A percentile compares a stretch with the other conserved stretches of the same genome.
These are phyloP conservation scores for Prorops nasuta DNA, from an alignment of 1,140 invertebrate species.

Conservation along the genomic window DNA sequence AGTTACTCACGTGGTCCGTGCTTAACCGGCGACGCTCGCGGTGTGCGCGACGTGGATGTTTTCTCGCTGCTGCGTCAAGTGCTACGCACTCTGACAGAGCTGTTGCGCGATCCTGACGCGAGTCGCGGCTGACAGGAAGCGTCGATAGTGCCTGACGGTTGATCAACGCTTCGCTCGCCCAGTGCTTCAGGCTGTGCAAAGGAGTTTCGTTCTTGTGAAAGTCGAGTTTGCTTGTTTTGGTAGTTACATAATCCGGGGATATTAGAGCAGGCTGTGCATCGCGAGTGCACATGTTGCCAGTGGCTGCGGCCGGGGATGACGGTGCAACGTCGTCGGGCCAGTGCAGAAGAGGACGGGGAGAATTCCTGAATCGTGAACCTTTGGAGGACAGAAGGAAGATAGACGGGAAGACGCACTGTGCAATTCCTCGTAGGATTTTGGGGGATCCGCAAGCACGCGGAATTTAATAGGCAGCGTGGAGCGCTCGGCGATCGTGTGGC, in stretches of 20 bases:
- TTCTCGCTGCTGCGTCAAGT: constrained; percentile 5
- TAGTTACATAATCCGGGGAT: too few relatives aligned
- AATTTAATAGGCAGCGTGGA: constrained; percentile 52
- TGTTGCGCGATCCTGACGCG: constrained; percentile 5
- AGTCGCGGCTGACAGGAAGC: constrained; percentile 10
- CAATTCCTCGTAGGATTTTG: constrained; percentile 25
- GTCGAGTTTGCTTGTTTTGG: too few relatives aligned
- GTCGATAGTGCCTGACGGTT: too few relatives aligned
- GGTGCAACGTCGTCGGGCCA: constrained; percentile 16
- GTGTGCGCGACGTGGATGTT: constrained; percentile 11
- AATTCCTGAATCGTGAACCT: too few relatives aligned
- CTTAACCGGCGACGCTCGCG: constrained; percentile 16
- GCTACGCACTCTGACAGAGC: constrained; percentile 7
- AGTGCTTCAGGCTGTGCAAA: too few relatives aligned
- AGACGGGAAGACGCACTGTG: constrained; percentile 8
- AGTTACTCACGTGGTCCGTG: constrained; percentile 25
- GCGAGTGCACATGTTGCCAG: too few relatives aligned
- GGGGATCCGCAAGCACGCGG: constrained; percentile 46
- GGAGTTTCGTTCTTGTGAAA: too few relatives aligned
- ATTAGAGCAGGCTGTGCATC: too few relatives aligned
- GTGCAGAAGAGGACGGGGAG: constrained; percentile 16
- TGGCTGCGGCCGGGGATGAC: constrained; percentile 29
- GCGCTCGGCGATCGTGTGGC: constrained; percentile 52
- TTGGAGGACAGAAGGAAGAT: constrained; percentile 1
- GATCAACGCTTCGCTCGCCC: too few relatives aligned